phyloP scores from a whole-genome alignment of 2,888 invertebrate genomes.

The Lycophotia porphyrea region DNA sequence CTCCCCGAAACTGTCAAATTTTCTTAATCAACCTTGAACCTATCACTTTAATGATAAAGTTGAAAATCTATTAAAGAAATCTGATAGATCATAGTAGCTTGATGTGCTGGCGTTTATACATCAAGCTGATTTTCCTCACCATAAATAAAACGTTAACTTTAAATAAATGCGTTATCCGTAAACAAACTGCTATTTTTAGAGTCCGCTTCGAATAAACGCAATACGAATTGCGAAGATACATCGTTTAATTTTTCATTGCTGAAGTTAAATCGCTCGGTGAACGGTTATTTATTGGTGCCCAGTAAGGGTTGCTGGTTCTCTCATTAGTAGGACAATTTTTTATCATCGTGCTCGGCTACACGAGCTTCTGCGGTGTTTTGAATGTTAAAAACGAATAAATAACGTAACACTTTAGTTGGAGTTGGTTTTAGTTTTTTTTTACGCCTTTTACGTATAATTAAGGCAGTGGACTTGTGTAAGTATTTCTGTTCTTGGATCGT shows the following conservation, averaged over 20 bases:
- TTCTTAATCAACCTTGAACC: too few relatives aligned
- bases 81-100: too few relatives aligned
- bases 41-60: too few relatives aligned
- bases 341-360: conserved; percentile 67
- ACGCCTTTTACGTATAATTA: conserved; percentile 39
- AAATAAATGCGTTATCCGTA: conserved; percentile 67
- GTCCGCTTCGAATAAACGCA: conserved; percentile 69
- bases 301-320: conserved; percentile 72
- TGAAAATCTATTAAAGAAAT: too few relatives aligned
- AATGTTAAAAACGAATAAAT: conserved; percentile 62
- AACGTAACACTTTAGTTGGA: conserved; percentile 55
- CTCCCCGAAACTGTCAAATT: too few relatives aligned
- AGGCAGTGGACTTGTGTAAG: conserved; percentile 28
- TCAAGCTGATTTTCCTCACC: not conserved
- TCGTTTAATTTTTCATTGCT: conserved; percentile 82
- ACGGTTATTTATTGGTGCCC: conserved; percentile 78
- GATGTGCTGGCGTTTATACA: too few relatives aligned
- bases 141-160: conserved; percentile 19
- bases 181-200: conserved; percentile 68
- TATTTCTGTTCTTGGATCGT: conserved; percentile 13
- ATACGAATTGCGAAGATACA: conserved; percentile 77
- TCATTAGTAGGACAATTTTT: conserved; percentile 77
- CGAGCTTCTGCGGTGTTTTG: conserved; percentile 68
- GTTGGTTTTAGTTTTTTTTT: conserved; percentile 39
- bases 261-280: conserved; percentile 78